phyloP scores from a whole-genome alignment of 2,888 invertebrate genomes.

The Parnassius glacialis region DNA sequence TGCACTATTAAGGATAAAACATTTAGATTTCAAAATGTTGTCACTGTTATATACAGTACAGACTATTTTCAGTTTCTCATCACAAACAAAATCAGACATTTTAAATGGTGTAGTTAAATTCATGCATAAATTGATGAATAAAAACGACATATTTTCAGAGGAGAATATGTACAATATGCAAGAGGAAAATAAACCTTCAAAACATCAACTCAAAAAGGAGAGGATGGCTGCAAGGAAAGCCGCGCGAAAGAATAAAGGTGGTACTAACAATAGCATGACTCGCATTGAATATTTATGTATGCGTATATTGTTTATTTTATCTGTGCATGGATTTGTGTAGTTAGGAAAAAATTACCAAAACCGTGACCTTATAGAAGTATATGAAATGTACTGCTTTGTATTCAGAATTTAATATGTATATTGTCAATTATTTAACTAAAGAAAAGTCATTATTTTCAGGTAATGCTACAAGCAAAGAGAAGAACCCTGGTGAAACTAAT shows the following conservation, averaged over 20 bases:
- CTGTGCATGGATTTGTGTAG: conserved; percentile 20
- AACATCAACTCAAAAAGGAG: conserved; percentile 85
- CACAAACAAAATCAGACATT: no score
- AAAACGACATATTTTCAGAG: conserved; percentile 59
- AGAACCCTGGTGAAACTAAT: conserved; percentile 49
- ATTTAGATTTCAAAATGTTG: no score
- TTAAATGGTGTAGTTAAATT: background rate
- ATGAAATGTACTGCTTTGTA: conserved; percentile 12
- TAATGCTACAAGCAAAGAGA: conserved; percentile 61
- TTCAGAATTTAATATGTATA: background rate
- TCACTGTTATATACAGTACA: no score
- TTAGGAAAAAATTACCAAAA: background rate
- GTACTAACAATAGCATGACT: conserved; percentile 39
- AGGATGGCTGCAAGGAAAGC: conserved; percentile 80
- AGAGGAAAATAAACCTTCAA: conserved; percentile 81
- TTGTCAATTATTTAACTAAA: conserved; percentile 6
- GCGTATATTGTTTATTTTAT: conserved; percentile 12
- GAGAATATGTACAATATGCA: conserved; percentile 72
- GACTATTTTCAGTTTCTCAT: no score
- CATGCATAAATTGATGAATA: conserved; percentile 9
- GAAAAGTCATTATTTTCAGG: conserved; percentile 48
- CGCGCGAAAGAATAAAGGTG: conserved; percentile 75
- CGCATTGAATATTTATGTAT: conserved; percentile 22
- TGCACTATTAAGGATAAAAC: no score
- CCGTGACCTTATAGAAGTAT: background rate